Evolutionary conservation across 30 jellyfish, hydroid and myxozoan species (phyloP).

Genomic region (Cassiopea xamachana): DNA sequence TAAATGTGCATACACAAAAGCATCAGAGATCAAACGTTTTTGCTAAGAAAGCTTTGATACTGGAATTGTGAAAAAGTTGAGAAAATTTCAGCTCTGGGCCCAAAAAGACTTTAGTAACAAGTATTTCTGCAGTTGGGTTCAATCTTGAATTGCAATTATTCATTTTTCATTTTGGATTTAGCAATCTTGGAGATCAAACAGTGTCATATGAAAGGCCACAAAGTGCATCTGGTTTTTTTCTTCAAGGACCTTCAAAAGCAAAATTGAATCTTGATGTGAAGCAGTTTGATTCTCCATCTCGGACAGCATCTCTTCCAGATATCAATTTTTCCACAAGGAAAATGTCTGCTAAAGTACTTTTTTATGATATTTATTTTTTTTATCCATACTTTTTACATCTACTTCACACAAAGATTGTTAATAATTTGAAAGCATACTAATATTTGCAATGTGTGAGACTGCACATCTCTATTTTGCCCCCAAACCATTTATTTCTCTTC

Average conservation of each 20-base stretch:
- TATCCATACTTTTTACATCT: not conserved
- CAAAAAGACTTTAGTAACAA: too few species aligned
- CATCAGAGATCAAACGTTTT: too few species aligned
- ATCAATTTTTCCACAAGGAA: not conserved
- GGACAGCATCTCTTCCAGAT: conserved; percentile 1
- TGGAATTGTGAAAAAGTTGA: too few species aligned
- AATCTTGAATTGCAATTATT: not conserved
- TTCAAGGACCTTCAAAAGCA: conserved; percentile 1
- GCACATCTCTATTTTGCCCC: too few species aligned
- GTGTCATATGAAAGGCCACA: conserved; percentile 8
- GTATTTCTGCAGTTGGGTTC: too few species aligned
- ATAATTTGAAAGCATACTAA: too few species aligned
- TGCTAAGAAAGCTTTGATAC: too few species aligned
- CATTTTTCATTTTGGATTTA: not conserved
- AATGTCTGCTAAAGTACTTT: not conserved
- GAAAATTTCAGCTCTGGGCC: too few species aligned
- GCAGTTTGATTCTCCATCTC: not conserved
- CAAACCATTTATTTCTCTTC: too few species aligned
- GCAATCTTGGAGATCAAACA: not conserved
- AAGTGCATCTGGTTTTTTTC: conserved; percentile 14
- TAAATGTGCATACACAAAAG: too few species aligned
- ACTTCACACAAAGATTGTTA: too few species aligned
- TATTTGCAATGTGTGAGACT: too few species aligned
- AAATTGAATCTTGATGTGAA: not conserved
- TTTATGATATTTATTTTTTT: not conserved